Evolutionary conservation across 2,797 vertebrate genomes (phyloP), one percentile per base, ranked within the genome.

Genomic region (Xiphorhynchus erythropygius): DNA sequence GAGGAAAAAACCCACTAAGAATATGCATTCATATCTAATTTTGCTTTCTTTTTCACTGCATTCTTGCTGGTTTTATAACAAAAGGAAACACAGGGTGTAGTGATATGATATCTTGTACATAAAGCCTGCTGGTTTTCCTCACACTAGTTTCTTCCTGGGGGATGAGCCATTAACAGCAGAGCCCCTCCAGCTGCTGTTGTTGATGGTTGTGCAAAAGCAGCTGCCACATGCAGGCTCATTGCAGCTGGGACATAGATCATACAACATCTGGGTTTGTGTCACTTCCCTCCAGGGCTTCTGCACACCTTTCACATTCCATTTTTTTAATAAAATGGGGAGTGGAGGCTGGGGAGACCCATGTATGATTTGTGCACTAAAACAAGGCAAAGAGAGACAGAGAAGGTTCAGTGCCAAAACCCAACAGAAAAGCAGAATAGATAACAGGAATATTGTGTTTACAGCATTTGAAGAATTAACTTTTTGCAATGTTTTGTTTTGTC

Each of bases 171-270:
- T 95, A 90, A 62, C 19, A 85, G 75, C 89, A 94, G 79, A 94
- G 76, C 67, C 85, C 90, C 76, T 96, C 86, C 94, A 96, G 94
- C 89, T 97, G 91, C 88, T 88, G 11, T 27, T 82, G 83, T 80
- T 76, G 70, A 91, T 33, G 39, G 52, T 62, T 90, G 84, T 85
- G 47, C 44, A 88, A 86, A 84, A 84, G 49, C 65, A 97, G 83
- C 84, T 97, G 73, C 79, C 53, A 76, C 57, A 68, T 55, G 88
- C 63, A 65, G 75, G 33, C 33, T 89, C 12, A 18, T 35, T 71
- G 75, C 83, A 91, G 79, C 80, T 94, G 80, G 83, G 64, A 74
- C 83, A 91, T 79, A 77, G 62, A 95, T 78, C 2, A 46, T 83
- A 37, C 78, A 71, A 80, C 86, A 88, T 96, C 88, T 94, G 90